These are phyloP conservation scores for Sorex araneus DNA, from an alignment of 2,113 vertebrate species.

Conservation along the genomic window DNA sequence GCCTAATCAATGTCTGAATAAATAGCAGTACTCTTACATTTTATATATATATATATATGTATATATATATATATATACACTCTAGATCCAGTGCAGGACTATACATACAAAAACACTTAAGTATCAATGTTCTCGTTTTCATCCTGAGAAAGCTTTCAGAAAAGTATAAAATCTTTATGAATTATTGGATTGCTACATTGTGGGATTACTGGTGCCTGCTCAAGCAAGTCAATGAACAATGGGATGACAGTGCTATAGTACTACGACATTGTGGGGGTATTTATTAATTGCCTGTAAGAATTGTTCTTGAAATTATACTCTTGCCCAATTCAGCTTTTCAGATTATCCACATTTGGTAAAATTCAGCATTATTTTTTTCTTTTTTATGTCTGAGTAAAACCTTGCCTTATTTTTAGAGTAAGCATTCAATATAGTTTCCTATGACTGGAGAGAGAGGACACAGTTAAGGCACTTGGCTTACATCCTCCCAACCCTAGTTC, in stretches of 20 bases:
- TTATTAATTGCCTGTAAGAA: slow-evolving; percentile 35
- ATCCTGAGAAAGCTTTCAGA: slow-evolving; percentile 35
- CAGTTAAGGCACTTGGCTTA: no score
- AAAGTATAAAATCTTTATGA: slow-evolving; percentile 2
- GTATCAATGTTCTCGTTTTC: slow-evolving; percentile 39
- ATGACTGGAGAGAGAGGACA: no score
- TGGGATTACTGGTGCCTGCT: no score
- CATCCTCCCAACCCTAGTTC: no score
- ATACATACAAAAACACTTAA: slow-evolving; percentile 49
- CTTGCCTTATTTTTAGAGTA: slow-evolving; percentile 8
- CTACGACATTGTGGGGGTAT: no score
- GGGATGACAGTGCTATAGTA: no score
- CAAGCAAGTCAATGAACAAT: no score
- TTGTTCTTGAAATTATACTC: background rate
- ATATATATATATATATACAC: no score
- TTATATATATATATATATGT: no score
- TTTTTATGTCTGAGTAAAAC: background rate
- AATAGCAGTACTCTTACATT: no score
- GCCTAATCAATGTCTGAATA: no score
- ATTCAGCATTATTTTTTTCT: background rate
- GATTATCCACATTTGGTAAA: slow-evolving; percentile 24
- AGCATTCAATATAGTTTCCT: background rate
- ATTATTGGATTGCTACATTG: background rate
- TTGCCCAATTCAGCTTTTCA: background rate
- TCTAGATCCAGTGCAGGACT: background rate